These are phyloP conservation scores for Synaphobranchus kaupii DNA, from an alignment of 2,797 vertebrate genomes.

Conservation along the genomic window DNA sequence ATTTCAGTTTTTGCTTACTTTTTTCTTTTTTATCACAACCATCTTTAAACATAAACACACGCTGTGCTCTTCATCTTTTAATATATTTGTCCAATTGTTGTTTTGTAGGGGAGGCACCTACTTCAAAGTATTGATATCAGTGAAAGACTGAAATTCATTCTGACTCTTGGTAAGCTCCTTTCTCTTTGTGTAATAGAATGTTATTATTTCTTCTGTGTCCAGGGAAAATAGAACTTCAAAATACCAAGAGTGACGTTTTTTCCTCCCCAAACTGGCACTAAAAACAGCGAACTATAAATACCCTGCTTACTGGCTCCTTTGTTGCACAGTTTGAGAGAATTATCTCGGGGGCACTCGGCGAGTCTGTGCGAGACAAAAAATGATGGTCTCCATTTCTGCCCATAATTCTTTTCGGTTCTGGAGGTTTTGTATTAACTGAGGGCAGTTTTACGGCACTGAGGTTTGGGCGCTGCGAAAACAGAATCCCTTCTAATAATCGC, in stretches of 20 bases:
- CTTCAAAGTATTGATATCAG: conserved; percentile 91
- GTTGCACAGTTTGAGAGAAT: neutral
- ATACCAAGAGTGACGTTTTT: conserved; percentile 3
- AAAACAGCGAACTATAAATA: neutral
- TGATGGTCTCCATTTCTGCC: neutral
- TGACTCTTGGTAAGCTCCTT: conserved; percentile 83
- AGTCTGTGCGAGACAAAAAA: neutral
- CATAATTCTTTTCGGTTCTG: neutral
- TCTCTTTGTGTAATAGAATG: neutral
- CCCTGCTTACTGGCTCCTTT: neutral
- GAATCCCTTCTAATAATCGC: neutral
- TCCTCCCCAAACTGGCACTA: neutral
- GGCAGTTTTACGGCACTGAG: neutral
- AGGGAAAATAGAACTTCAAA: neutral
- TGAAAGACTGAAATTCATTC: conserved; percentile 89
- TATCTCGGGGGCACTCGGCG: neutral
- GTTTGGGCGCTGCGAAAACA: neutral
- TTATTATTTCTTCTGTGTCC: neutral
- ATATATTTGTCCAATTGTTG: neutral
- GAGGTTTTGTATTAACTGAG: neutral
- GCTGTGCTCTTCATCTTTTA: neutral
- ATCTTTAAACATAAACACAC: neutral
- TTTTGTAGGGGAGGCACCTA: conserved; percentile 83
- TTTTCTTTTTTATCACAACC: neutral
- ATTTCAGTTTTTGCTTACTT: neutral